phyloP scores from a whole-genome alignment of 2,113 vertebrate genomes.

The Leptocoma aspasia region DNA sequence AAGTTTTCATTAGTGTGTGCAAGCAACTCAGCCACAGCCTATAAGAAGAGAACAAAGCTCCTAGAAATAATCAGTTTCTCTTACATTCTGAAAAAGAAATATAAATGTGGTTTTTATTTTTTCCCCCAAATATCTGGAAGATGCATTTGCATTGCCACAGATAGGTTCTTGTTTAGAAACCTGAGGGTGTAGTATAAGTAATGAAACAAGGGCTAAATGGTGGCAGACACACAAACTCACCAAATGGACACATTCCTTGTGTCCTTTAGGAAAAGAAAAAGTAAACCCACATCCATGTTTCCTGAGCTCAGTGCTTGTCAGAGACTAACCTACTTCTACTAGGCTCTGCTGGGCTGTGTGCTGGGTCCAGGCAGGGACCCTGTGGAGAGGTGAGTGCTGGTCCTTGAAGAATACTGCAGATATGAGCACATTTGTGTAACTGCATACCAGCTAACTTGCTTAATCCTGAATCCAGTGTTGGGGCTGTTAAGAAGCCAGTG shows the following conservation, averaged over 20 bases:
- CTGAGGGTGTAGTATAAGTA: not conserved
- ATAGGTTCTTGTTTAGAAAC: not conserved
- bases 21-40: not conserved
- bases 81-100: not conserved
- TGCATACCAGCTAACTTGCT: not conserved
- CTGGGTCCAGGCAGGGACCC: not conserved
- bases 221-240: not conserved
- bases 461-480: not conserved
- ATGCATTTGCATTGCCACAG: not conserved
- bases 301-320: not conserved
- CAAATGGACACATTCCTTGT: not conserved
- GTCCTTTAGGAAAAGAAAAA: not conserved
- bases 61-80: not conserved
- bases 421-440: not conserved
- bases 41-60: not conserved
- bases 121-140: not conserved
- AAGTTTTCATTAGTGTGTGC: not conserved
- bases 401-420: not conserved
- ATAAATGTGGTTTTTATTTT: not conserved
- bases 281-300: rapidly evolving
- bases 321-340: not conserved
- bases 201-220: not conserved
- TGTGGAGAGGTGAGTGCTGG: not conserved
- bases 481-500: not conserved
- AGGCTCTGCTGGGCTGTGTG: not conserved